Evolutionary conservation across 2,888 invertebrate genomes (phyloP).

Genomic region (Rugalucina vietnamica): DNA sequence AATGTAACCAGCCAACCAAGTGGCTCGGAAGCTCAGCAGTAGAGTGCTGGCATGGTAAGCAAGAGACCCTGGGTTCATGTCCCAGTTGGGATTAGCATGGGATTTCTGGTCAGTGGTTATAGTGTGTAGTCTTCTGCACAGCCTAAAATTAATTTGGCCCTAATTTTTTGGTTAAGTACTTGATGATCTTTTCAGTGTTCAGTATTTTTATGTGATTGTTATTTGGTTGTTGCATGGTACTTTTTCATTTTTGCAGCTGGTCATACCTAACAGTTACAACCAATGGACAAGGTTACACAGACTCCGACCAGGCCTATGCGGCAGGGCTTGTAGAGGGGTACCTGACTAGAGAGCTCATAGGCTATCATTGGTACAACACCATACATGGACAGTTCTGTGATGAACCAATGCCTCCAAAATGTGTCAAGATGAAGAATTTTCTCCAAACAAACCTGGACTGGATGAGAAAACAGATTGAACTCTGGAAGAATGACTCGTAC

Average conservation of each 20-base stretch:
- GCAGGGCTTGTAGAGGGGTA: conserved; percentile 94
- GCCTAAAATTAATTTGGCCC: too few species aligned
- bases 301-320: conserved; percentile 92
- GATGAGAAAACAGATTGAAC: conserved; percentile 87
- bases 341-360: conserved; percentile 90
- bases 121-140: too few species aligned
- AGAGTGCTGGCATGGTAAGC: too few species aligned
- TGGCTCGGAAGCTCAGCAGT: too few species aligned
- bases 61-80: too few species aligned
- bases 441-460: conserved; percentile 88
- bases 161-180: too few species aligned
- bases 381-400: conserved; percentile 83
- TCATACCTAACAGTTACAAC: conserved; percentile 92
- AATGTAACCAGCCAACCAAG: too few species aligned
- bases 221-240: neutral
- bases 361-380: conserved; percentile 91
- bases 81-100: too few species aligned
- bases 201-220: neutral
- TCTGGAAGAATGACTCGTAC: conserved; percentile 87
- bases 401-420: conserved; percentile 85
- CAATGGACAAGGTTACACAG: conserved; percentile 88
- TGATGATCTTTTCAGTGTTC: too few species aligned
- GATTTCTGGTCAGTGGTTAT: too few species aligned
- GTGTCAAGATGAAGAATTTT: conserved; percentile 88
- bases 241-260: conserved; percentile 87